phyloP scores from a whole-genome alignment of 2,888 invertebrate genomes.

The Melipona bicolor region DNA sequence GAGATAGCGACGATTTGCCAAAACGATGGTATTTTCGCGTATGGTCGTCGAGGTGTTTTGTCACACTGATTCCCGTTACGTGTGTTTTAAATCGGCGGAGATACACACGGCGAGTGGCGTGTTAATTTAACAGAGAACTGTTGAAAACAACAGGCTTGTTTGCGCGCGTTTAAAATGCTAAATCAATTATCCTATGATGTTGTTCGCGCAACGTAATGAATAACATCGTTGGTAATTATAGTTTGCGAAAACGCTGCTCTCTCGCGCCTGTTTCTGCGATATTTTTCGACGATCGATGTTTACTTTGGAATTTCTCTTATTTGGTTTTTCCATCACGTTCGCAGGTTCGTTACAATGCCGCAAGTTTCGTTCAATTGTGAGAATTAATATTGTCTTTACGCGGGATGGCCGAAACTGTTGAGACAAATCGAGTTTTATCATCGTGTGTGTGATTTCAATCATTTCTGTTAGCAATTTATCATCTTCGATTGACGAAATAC shows the following conservation, averaged over 20 bases:
- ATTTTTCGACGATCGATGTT: neutral
- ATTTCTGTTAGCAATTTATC: neutral
- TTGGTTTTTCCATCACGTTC: neutral
- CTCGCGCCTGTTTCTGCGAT: neutral
- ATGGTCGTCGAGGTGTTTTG: neutral
- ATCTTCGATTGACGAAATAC: neutral
- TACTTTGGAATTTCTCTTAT: neutral
- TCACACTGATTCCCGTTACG: neutral
- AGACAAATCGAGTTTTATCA: too few relatives aligned
- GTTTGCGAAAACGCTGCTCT: neutral
- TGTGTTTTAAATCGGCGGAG: neutral
- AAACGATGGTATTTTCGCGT: neutral
- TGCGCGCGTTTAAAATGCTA: too few relatives aligned
- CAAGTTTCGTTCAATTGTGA: neutral
- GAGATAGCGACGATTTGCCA: neutral
- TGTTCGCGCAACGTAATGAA: neutral
- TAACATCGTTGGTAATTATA: neutral
- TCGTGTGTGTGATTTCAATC: neutral
- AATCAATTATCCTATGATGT: neutral
- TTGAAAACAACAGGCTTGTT: neutral
- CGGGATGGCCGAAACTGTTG: neutral
- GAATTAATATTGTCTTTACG: neutral
- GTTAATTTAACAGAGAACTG: neutral
- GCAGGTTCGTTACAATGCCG: neutral
- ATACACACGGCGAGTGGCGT: neutral